Evolutionary conservation across 1,140 invertebrate species (phyloP), one percentile per base, ranked within the genome.

Genomic region (Diuraphis noxia): DNA sequence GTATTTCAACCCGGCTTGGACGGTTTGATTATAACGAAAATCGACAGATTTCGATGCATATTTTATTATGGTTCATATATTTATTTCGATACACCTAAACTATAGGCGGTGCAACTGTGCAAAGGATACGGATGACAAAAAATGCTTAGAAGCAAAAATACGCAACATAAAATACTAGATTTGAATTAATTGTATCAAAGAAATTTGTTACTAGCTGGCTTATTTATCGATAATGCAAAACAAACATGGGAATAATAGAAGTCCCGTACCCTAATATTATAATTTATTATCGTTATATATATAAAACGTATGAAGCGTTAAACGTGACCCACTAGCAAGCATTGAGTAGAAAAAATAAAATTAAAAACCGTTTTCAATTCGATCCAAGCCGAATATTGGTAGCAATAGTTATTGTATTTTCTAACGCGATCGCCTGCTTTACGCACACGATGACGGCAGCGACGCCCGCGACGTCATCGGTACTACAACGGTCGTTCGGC

Each of bases 1-100:
- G n/a, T 34, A 23, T 49, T 49, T 49, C 46, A 21, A 21, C 21
- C 43, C 82, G 84, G 52, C 46, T 8, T 9, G 10, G 17, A 21
- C 41, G 82, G 82, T 34, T 36, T 34, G 85, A 34, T 46, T 52
- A 86, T 86, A 34, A 86, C 46, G 85, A 52, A 86, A 86, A 86
- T 86, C 85, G 85, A 52, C 46, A 19, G 41, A 85, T 85, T 85
- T 49, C 84, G 2, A 46, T 41, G 23, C 17, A 41, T 41, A 30
- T 41, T 82, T 46, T 4, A 82, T 82, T 82, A n/a, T n/a, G 56
- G 56, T n/a, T 63, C 13, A 30, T n/a, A n/a, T n/a, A n/a, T n/a
- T n/a, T n/a, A n/a, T 63, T 63, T 40, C 43, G 34, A 52, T 19
- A 52, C 34, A 23, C n/a, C 6, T n/a, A 19, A 7, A 36, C 23